phyloP scores from a whole-genome alignment of 2,888 invertebrate species.

The Eurois occulta region DNA sequence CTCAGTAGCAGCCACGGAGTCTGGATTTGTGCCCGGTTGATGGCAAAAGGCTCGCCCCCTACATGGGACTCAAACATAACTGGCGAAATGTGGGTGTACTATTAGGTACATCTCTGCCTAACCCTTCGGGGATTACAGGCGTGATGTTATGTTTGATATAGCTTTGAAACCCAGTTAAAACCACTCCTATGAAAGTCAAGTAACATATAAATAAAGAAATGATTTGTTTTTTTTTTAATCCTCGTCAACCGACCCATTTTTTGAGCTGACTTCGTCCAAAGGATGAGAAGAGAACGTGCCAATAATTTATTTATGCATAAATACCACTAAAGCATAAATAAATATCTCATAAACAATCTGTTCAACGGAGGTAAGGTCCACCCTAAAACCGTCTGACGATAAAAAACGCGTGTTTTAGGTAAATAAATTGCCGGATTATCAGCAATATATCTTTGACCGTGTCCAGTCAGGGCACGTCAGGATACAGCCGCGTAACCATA shows the following conservation, averaged over 20 bases:
- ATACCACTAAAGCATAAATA: not conserved
- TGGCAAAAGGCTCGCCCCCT: no score
- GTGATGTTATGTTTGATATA: no score
- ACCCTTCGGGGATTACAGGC: no score
- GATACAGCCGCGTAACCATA: conserved; percentile 43
- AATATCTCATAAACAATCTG: not conserved
- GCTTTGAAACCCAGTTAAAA: not conserved
- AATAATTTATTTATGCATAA: not conserved
- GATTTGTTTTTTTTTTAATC: not conserved
- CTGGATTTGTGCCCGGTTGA: no score
- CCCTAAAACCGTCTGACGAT: conserved; percentile 20
- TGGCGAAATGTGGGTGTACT: no score
- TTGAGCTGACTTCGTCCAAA: not conserved
- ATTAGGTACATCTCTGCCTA: no score
- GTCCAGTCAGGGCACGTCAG: conserved; percentile 56
- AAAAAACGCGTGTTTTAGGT: conserved; percentile 58
- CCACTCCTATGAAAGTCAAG: not conserved
- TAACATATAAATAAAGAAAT: not conserved
- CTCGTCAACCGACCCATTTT: not conserved
- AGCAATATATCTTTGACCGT: conserved; percentile 71
- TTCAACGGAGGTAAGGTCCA: conserved; percentile 40
- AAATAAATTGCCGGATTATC: conserved; percentile 78
- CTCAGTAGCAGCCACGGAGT: no score
- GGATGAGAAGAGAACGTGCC: not conserved
- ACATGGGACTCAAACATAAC: no score